Percentiles rank a stretch among this genome's conserved stretches.
phyloP scores from a whole-genome alignment of 2,113 vertebrate genomes.

The Neopipo cinnamomea region DNA sequence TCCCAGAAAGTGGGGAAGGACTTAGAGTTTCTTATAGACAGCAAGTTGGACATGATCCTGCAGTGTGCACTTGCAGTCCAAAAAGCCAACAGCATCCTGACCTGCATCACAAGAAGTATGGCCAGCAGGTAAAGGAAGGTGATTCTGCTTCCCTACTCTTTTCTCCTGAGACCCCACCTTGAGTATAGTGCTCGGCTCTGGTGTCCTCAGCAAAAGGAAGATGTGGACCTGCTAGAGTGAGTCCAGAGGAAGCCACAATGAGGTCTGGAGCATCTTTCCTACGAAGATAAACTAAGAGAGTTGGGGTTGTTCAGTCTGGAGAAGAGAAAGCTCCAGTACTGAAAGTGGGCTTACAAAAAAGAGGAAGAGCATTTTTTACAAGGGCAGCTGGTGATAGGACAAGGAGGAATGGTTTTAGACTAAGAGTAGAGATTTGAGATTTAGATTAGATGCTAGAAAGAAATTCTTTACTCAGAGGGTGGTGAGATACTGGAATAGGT shows the following conservation, averaged over 20 bases:
- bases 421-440: not conserved
- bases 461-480: not conserved
- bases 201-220: not conserved
- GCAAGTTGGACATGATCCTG: not conserved
- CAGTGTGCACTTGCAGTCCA: not conserved
- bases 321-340: not conserved
- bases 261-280: not conserved
- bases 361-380: not conserved
- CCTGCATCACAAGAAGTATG: fast-evolving
- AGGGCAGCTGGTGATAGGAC: not conserved
- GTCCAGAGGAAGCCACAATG: not conserved
- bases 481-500: not conserved
- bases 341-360: not conserved
- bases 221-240: not conserved
- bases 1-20: not conserved
- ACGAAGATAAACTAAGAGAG: not conserved
- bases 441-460: not conserved
- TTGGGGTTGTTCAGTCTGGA: not conserved
- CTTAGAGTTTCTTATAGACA: not conserved
- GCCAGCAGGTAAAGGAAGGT: fast-evolving
- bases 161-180: not conserved
- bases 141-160: not conserved
- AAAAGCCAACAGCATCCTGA: not conserved
- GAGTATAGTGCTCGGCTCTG: fast-evolving
- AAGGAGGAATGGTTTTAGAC: not conserved